A percentile compares a stretch with the other conserved stretches of the same genome.
phyloP scores from a whole-genome alignment of 2,113 vertebrate species.

The Piliocolobus tephrosceles region DNA sequence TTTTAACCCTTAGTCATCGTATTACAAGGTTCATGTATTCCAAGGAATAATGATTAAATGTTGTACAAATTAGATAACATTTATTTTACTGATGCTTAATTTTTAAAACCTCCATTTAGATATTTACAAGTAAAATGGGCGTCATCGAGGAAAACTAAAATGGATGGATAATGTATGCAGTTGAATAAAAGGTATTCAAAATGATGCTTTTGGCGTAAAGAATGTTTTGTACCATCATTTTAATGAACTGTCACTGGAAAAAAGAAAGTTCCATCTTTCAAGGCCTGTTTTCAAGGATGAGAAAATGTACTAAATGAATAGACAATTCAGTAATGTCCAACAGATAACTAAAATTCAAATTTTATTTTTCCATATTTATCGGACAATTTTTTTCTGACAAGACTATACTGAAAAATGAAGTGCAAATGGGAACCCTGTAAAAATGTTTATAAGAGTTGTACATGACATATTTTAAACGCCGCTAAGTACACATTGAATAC shows the following conservation, averaged over 20 bases:
- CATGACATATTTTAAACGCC: conserved; percentile 88
- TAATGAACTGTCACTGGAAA: conserved; percentile 28
- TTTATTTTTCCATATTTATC: conserved; percentile 88
- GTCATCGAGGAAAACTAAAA: conserved; percentile 31
- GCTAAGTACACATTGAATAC: conserved; percentile 90
- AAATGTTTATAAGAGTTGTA: conserved; percentile 87
- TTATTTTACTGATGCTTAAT: conserved; percentile 40
- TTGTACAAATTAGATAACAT: conserved; percentile 54
- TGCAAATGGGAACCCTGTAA: conserved; percentile 89
- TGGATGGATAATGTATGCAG: conserved; percentile 40
- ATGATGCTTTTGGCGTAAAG: conserved; percentile 16
- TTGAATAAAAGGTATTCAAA: conserved; percentile 19
- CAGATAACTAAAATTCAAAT: conserved; percentile 88
- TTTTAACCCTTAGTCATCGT: conserved; percentile 50
- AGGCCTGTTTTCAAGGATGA: conserved; percentile 57
- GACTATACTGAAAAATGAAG: conserved; percentile 87
- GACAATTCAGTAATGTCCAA: conserved; percentile 88
- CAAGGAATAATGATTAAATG: conserved; percentile 59
- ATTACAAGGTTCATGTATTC: conserved; percentile 73
- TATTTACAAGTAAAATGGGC: conserved; percentile 44
- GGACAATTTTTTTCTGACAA: conserved; percentile 87
- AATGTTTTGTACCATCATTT: not conserved
- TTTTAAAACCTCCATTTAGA: conserved; percentile 32
- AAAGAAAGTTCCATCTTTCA: conserved; percentile 70
- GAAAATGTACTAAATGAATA: conserved; percentile 82